Evolutionary conservation across 2,113 vertebrate genomes (phyloP), one percentile per base, ranked within the genome.

Genomic region (Calonectris borealis): DNA sequence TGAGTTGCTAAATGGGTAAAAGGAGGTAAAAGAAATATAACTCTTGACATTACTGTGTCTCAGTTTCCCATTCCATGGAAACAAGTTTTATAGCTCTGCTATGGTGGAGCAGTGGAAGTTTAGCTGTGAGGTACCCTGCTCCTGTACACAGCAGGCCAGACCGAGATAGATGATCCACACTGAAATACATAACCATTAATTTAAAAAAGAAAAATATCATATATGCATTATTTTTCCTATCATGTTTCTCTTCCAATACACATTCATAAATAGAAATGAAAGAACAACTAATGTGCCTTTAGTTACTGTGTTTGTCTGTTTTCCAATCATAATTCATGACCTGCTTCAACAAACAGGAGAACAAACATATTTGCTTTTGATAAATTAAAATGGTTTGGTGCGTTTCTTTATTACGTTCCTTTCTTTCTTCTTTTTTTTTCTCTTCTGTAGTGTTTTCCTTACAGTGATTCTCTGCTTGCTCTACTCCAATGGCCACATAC

Each of bases 291-390:
- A 90, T 77, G 38, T 68, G 78, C 60, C 66, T 97, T 93, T 93
- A 95, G 87, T 91, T 94, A 91, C 90, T 79, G 57, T 54, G 70
- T 84, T 90, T 95, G 75, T 87, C 94, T 96, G 87, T 83, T 96
- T 96, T 88, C 92, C 79, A 88, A 70, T 73, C 82, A 54, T 73
- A 95, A 95, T 83, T 93, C 94, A 94, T n/a, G 62, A 83, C 46
- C 64, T 95, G 90, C 85, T 96, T 83, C 93, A 94, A 61, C 70
- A 91, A 96, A 66, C 88, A 94, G 89, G 64, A 86, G 84, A 95
- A 88, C 78, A 93, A 97, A 96, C 42, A 81, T 86, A 88, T 95
- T 88, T 83, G 68, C 26, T 95, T 93, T 85, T 90, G 93, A 95
- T 86, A 90, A 93, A 96, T 96, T 89, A 70, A 76, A 95, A 88